These are phyloP conservation scores for Xanthia icteritia DNA, from an alignment of 2,888 invertebrate species.

Conservation along the genomic window DNA sequence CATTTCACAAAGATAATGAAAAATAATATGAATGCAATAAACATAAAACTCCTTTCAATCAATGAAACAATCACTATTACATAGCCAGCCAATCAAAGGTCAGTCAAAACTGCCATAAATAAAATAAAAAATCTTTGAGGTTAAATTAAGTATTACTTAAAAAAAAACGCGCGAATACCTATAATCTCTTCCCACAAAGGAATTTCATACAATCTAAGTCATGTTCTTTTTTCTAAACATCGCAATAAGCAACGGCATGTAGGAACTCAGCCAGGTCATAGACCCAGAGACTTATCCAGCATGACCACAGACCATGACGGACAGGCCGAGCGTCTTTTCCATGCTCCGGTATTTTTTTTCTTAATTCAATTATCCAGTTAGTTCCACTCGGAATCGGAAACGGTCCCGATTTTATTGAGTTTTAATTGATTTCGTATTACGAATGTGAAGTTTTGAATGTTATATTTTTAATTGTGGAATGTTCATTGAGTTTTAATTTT, in stretches of 20 bases:
- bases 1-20: not conserved
- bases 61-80: slow-evolving; percentile 32
- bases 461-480: slow-evolving; percentile 36
- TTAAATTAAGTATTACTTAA: not conserved
- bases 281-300: slow-evolving; percentile 60
- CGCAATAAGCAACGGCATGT: slow-evolving; percentile 49
- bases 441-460: slow-evolving; percentile 27
- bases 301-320: slow-evolving; percentile 65
- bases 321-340: slow-evolving; percentile 55
- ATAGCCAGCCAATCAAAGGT: slow-evolving; percentile 1
- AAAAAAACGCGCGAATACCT: slow-evolving; percentile 9
- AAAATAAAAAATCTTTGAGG: not conserved
- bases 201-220: slow-evolving; percentile 54
- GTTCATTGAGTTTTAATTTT: slow-evolving; percentile 20
- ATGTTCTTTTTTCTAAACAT: slow-evolving; percentile 54
- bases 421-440: slow-evolving; percentile 57
- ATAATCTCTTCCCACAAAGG: slow-evolving; percentile 34
- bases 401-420: slow-evolving; percentile 61
- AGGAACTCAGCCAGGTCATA: slow-evolving; percentile 60
- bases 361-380: slow-evolving; percentile 64
- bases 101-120: slow-evolving; percentile 5
- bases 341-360: slow-evolving; percentile 65
- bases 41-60: slow-evolving; percentile 7
- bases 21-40: not conserved
- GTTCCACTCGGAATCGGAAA: slow-evolving; percentile 55